These are phyloP conservation scores for Nephila pilipes DNA, from an alignment of 1,140 invertebrate species.

Conservation along the genomic window DNA sequence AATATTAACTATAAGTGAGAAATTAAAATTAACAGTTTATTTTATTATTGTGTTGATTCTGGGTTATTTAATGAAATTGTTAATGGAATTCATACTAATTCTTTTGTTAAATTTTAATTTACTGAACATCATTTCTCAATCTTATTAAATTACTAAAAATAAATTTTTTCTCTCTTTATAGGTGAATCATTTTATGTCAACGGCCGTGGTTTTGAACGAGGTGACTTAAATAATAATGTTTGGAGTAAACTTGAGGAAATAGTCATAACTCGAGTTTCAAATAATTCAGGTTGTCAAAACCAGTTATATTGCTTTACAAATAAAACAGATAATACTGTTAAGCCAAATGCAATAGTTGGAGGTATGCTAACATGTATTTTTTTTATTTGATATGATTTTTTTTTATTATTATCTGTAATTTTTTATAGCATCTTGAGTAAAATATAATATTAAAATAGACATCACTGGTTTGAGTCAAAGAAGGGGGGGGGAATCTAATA, in stretches of 20 bases:
- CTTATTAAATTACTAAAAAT: conserved; percentile 5
- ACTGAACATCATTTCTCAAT: too few species aligned
- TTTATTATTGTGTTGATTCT: too few species aligned
- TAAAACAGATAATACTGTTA: conserved; percentile 85
- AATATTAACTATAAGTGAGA: too few species aligned
- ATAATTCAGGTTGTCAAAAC: conserved; percentile 90
- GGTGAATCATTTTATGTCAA: conserved; percentile 65
- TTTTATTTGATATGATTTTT: not conserved
- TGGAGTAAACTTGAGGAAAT: conserved; percentile 90
- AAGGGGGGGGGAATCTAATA: too few species aligned
- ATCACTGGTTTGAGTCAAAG: too few species aligned
- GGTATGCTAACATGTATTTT: conserved; percentile 80
- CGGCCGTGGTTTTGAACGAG: conserved; percentile 70
- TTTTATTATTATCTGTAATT: not conserved
- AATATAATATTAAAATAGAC: too few species aligned
- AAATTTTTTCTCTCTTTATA: conserved; percentile 30
- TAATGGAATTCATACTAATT: too few species aligned
- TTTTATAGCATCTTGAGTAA: too few species aligned
- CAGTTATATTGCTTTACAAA: conserved; percentile 86
- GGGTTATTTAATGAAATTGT: too few species aligned
- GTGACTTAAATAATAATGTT: conserved; percentile 67
- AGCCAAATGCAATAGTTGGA: conserved; percentile 87
- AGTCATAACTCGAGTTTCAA: conserved; percentile 87
- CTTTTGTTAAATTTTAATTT: too few species aligned
- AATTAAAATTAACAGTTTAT: too few species aligned